Conservation (phyloP, 2,888 invertebrate species). For the Dromius quadrimaculatus region DNA sequence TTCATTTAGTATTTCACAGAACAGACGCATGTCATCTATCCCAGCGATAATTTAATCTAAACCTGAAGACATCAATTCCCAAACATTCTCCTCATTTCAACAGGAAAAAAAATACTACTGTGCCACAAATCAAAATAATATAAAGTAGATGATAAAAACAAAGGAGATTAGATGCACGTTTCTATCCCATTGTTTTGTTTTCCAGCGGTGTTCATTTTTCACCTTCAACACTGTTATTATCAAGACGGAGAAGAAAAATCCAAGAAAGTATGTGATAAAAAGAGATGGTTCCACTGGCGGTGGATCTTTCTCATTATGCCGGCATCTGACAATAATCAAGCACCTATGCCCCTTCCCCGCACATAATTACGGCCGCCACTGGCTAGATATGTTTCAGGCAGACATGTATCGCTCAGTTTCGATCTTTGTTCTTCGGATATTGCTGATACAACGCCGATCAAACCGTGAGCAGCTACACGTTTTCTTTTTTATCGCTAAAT, state of each 20-base stretch:
- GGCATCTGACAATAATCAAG: slow-evolving; percentile 51
- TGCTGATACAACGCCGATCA: slow-evolving; percentile 43
- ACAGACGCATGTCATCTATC: slow-evolving; percentile 2
- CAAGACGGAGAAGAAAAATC: slow-evolving; percentile 12
- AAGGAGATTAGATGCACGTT: slow-evolving; percentile 44
- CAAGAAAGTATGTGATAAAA: background rate
- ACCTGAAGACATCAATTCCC: background rate
- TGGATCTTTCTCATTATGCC: slow-evolving; percentile 50
- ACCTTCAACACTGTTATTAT: slow-evolving; percentile 49
- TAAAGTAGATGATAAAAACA: slow-evolving; percentile 30
- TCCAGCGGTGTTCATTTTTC: slow-evolving; percentile 46
- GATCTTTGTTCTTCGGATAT: slow-evolving; percentile 41
- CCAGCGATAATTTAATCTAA: background rate
- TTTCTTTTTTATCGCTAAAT: slow-evolving; percentile 25
- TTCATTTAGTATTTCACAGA: slow-evolving; percentile 17
- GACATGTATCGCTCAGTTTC: slow-evolving; percentile 45
- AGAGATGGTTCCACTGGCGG: slow-evolving; percentile 6
- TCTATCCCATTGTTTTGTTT: slow-evolving; percentile 47
- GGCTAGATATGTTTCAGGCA: slow-evolving; percentile 22
- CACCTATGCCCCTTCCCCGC: slow-evolving; percentile 31
- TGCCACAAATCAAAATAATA: slow-evolving; percentile 38
- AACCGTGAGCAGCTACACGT: slow-evolving; percentile 19
- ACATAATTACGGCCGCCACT: slow-evolving; percentile 40
- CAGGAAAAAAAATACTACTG: slow-evolving; percentile 6
- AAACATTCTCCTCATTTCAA: slow-evolving; percentile 3